Evolutionary conservation across 2,888 invertebrate species (phyloP).

Genomic region (Polyommatus iphigenia): DNA sequence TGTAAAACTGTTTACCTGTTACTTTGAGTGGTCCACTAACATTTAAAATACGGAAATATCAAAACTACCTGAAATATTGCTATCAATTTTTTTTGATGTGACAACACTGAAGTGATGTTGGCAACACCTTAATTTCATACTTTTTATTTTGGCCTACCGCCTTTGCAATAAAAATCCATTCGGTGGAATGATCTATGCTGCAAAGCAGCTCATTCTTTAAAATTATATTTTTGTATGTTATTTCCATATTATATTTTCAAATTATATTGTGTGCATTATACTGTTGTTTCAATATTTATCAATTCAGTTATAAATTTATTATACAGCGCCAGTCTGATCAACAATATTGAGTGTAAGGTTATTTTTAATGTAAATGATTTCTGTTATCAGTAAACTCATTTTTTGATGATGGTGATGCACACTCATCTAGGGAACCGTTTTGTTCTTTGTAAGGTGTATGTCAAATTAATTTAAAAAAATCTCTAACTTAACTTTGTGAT

Average conservation of each 20-base stretch:
- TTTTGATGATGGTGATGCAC: too few species aligned
- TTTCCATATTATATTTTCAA: background rate
- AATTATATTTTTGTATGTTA: background rate
- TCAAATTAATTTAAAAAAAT: background rate
- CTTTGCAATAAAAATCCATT: background rate
- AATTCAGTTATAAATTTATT: background rate
- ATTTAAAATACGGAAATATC: background rate
- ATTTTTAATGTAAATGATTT: background rate
- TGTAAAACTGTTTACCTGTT: background rate
- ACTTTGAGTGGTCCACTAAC: background rate
- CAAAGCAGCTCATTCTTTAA: background rate
- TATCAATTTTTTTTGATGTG: background rate
- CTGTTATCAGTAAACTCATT: background rate
- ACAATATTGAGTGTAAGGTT: background rate
- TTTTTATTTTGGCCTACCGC: background rate
- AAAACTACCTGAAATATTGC: background rate
- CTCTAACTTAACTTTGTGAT: background rate
- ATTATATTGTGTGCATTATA: background rate
- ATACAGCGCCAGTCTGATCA: background rate
- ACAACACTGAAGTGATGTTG: background rate
- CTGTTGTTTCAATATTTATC: background rate
- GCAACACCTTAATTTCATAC: background rate
- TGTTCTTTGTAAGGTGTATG: background rate
- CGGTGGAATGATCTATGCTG: background rate
- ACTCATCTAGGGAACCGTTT: background rate